Evolutionary conservation across 92 coral and sea anemone species (phyloP), one percentile per base, ranked within the genome.

Genomic region (Bergia sp.): DNA sequence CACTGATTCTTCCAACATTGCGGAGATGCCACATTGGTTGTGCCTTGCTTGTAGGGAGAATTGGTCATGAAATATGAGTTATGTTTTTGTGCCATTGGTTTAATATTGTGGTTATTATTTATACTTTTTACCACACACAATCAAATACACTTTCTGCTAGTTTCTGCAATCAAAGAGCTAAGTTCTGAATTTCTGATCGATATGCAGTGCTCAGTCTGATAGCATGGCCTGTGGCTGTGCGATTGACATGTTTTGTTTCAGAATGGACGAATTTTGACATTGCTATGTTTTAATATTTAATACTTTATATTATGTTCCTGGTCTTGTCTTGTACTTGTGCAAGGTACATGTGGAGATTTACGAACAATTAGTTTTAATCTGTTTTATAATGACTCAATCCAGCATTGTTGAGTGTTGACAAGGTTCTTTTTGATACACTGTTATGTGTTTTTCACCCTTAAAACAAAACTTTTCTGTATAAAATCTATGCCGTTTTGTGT

Each of bases 11-110:
- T 78, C 61, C 37, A 78, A 23, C n/a, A 21, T 88, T 50, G 73
- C 86, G 43, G 78, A 65, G 86, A 43, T 67, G 86, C 38, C 71
- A 78, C 75, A 79, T 88, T 88, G 90, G 90, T 80, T 79, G 83
- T 88, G 80, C 77, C 86, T 80, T 21, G 86, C 85, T 79, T 80
- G 86, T 58, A 44, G 86, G 73, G 86, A 79, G 65, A 80, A 80
- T 88, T 88, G 86, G 80, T 50, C 18, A 20, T 78, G 82, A 78
- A 78, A 78, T 78, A 78, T 78, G 82, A 78, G 64, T 20, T 78
- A 53, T 78, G 41, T 77, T 77, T 77, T 77, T 41, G 20, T 77
- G 81, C 81, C 81, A 42, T 77, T 37, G 29, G 81, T 77, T 42
- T 77, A 2, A 43, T 43, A 43, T 43, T 43, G 47, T 69, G 75